Percentiles rank a stretch among this genome's conserved stretches.
These are phyloP conservation scores for Lypha dubia DNA, from an alignment of 2,888 invertebrate genomes.

Conservation along the genomic window DNA sequence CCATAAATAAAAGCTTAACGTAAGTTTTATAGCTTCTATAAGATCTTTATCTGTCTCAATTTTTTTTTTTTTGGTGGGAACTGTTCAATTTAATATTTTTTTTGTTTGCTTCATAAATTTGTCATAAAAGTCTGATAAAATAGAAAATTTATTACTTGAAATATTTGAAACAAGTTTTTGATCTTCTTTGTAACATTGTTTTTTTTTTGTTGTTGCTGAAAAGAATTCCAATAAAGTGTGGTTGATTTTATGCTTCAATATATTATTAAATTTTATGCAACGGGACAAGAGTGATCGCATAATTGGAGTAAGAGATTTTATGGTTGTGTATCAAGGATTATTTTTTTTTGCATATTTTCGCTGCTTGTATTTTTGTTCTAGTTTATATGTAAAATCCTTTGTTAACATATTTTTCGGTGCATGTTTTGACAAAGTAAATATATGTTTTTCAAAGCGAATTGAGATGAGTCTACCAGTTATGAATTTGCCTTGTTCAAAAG, in stretches of 20 bases:
- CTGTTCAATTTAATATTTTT: neutral
- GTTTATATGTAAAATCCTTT: too few relatives aligned
- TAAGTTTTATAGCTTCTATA: neutral
- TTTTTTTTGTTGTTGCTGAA: neutral
- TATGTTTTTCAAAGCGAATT: too few relatives aligned
- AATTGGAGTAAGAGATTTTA: too few relatives aligned
- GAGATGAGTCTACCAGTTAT: too few relatives aligned
- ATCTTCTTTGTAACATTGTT: neutral
- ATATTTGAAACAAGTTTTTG: constrained; percentile 4
- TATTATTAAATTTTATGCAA: too few relatives aligned
- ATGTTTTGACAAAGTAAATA: too few relatives aligned
- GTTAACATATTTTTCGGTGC: too few relatives aligned
- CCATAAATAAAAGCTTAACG: neutral
- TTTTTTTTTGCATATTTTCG: too few relatives aligned
- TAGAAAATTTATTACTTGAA: neutral
- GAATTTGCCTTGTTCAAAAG: too few relatives aligned
- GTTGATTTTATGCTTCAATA: neutral
- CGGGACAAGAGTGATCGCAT: too few relatives aligned
- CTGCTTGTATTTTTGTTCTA: too few relatives aligned
- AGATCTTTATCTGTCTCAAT: neutral
- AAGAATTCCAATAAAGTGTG: neutral
- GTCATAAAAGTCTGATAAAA: neutral
- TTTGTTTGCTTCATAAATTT: neutral
- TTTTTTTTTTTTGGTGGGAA: neutral
- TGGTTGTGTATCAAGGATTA: too few relatives aligned